Conservation (phyloP, 37 sponge, comb jelly and placozoan genomes). For the Oscarella lobularis region DNA sequence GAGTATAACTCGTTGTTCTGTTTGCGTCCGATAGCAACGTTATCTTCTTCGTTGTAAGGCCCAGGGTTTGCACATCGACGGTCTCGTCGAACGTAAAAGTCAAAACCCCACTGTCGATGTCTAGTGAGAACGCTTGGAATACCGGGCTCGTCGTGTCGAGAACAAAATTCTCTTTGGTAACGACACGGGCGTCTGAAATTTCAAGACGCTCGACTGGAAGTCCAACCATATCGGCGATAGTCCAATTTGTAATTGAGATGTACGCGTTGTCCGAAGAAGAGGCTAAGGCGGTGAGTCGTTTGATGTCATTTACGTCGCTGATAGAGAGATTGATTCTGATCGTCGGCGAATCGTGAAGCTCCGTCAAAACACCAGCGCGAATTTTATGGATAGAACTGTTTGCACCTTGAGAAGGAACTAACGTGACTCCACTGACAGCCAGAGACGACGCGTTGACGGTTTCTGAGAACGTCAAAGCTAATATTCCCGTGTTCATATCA, state of each 20-base stretch:
- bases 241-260: slow-evolving; percentile 31
- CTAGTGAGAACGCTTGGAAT: slow-evolving; percentile 34
- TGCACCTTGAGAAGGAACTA: not conserved
- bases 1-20: slow-evolving; percentile 12
- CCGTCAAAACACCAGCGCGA: slow-evolving; percentile 12
- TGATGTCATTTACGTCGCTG: slow-evolving; percentile 61
- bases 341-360: not conserved
- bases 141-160: slow-evolving; percentile 53
- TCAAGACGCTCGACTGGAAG: slow-evolving; percentile 40
- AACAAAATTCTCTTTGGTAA: slow-evolving; percentile 7
- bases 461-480: slow-evolving; percentile 53
- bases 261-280: slow-evolving; percentile 34
- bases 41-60: slow-evolving; percentile 13
- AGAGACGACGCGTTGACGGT: slow-evolving; percentile 31
- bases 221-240: slow-evolving; percentile 57
- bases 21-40: slow-evolving; percentile 26
- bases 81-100: slow-evolving; percentile 78
- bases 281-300: slow-evolving; percentile 36
- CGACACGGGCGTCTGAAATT: slow-evolving; percentile 17
- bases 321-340: slow-evolving; percentile 36
- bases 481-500: slow-evolving; percentile 43
- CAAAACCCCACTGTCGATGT: slow-evolving; percentile 52
- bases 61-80: slow-evolving; percentile 19
- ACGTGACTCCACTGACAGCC: not conserved
- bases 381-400: slow-evolving; percentile 17